phyloP scores from a whole-genome alignment of 2,797 vertebrate species.

The Myotis vivesi region DNA sequence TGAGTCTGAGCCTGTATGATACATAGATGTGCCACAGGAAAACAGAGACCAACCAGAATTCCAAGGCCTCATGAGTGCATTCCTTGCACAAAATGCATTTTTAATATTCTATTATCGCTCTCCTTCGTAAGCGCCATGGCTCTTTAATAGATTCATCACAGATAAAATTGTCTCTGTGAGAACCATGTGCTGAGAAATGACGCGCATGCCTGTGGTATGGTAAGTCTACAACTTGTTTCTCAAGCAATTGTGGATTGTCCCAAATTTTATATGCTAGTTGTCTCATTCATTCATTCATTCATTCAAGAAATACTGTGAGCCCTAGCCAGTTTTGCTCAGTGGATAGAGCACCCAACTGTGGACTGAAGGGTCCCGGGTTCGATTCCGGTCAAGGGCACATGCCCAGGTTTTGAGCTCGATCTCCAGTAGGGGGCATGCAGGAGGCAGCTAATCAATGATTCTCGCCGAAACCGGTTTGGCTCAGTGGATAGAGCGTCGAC shows the following conservation, averaged over 20 bases:
- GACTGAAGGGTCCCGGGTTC: too few species aligned
- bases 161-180: background rate
- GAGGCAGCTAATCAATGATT: too few species aligned
- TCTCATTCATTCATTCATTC: background rate
- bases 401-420: fast-evolving
- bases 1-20: background rate
- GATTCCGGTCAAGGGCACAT: too few species aligned
- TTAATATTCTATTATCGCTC: background rate
- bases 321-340: too few species aligned
- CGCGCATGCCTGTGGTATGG: too few species aligned
- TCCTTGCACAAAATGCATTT: background rate
- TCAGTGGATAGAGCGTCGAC: too few species aligned
- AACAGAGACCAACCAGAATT: background rate
- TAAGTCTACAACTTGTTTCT: background rate
- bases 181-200: background rate
- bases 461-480: too few species aligned
- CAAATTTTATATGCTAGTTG: background rate
- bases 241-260: background rate
- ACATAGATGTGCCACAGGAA: background rate
- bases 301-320: background rate
- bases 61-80: background rate
- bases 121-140: background rate
- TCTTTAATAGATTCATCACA: background rate
- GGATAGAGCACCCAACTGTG: too few species aligned
- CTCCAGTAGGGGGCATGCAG: too few species aligned